Conservation (phyloP, 2,113 vertebrate genomes). For the Cnemophilus loriae region DNA sequence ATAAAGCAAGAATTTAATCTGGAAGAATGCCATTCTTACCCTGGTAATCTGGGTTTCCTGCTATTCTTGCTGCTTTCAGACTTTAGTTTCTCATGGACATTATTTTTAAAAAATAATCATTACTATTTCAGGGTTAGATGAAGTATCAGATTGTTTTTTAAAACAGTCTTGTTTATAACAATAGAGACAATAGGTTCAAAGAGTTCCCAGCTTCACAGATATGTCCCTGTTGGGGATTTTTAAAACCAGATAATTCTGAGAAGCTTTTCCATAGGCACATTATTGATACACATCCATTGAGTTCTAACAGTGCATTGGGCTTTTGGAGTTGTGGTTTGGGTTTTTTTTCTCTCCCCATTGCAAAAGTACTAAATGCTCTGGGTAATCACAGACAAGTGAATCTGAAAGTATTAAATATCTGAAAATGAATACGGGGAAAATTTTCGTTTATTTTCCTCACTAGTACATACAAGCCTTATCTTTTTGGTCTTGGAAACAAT, state of each 20-base stretch:
- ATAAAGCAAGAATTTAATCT: slow-evolving; percentile 11
- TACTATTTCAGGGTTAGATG: slow-evolving; percentile 18
- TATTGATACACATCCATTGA: background rate
- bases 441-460: background rate
- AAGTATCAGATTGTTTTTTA: background rate
- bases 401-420: background rate
- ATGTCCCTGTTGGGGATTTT: background rate
- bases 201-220: background rate
- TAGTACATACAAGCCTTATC: background rate
- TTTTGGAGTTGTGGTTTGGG: background rate
- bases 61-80: slow-evolving; percentile 34
- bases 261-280: background rate
- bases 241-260: background rate
- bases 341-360: accelerated
- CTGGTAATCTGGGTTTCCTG: slow-evolving; percentile 31
- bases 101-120: slow-evolving; percentile 13
- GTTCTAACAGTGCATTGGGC: background rate
- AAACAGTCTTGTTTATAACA: background rate
- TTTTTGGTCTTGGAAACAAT: background rate
- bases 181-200: background rate
- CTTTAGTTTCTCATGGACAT: background rate
- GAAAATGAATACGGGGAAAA: background rate
- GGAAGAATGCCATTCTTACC: slow-evolving; percentile 10
- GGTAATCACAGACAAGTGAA: background rate
- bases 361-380: background rate